Base-by-base conservation (phyloP, 2,888 invertebrate species). In the Harmothoe impar region DNA sequence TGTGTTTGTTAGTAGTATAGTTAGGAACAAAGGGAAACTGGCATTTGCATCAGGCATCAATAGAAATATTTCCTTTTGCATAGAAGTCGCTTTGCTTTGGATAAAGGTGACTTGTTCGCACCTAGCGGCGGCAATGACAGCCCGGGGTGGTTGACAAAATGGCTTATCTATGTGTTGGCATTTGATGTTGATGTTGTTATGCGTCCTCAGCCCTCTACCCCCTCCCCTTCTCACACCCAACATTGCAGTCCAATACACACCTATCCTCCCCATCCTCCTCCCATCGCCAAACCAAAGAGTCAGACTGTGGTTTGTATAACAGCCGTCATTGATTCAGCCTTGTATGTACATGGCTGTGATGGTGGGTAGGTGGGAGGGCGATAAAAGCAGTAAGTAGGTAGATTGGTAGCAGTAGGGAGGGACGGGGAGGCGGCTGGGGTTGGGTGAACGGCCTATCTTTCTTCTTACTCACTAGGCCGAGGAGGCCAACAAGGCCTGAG, bases 401-500 rank as follows among this genome's bases (percentile, higher is more conserved):
- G 43, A 43, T 43, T 43, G 43, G 43, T 43, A 43, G n/a, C n/a
- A n/a, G n/a, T n/a, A n/a, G n/a, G n/a, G n/a, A n/a, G 3, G 43
- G 43, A 7, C 5, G 43, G 43, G 5, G 43, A 43, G 43, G 43
- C 5, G 43, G 43, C 5, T 43, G 43, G 43, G 43, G 43, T 43
- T 43, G 62, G 62, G 20, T 62, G 62, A 20, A 15, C 3, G 17
- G 17, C 31, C 25, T 77, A 77, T 77, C 77, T n/a, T 25, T 7
- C 77, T 77, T 77, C 77, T 29, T 77, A 77, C 77, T 77, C 77
- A 31, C 31, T 31, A 25, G 77, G 77, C 31, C 17, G n/a, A 77
- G 25, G 43, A 43, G 3, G 10, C 77, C 5, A 25, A 77, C 77
- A 20, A 31, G 29, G 25, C 29, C 3, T 62, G 62, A 7, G 12